Conservation (phyloP, 2,113 vertebrate species). For the Tenebrosternarchus preto region DNA sequence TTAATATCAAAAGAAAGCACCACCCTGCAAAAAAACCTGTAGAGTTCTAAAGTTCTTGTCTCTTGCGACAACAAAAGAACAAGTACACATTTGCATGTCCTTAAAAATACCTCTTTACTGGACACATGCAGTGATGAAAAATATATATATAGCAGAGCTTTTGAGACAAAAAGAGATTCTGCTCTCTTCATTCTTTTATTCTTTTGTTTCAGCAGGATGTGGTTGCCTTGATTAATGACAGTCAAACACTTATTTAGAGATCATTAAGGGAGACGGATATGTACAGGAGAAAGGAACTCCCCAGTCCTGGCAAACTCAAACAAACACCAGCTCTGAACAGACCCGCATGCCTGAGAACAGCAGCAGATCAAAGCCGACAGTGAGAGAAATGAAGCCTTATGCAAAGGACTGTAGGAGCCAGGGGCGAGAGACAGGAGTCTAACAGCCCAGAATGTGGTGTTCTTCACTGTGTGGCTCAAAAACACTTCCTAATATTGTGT, state of each 20-base stretch:
- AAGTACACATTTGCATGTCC: not conserved
- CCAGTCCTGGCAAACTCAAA: conserved; percentile 61
- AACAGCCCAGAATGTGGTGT: not conserved
- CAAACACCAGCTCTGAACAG: conserved; percentile 52
- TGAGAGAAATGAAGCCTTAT: conserved; percentile 20
- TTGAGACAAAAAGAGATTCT: not conserved
- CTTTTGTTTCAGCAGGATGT: conserved; percentile 44
- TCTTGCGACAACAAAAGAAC: not conserved
- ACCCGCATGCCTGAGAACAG: not conserved
- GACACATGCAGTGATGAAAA: too few species aligned
- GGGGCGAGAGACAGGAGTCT: not conserved
- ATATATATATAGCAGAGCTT: too few species aligned
- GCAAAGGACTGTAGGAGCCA: not conserved
- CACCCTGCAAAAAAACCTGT: not conserved
- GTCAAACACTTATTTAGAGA: conserved; percentile 62
- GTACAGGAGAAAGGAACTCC: too few species aligned
- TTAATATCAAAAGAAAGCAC: not conserved
- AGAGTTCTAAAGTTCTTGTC: too few species aligned
- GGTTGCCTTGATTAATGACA: conserved; percentile 65
- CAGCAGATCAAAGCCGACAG: not conserved
- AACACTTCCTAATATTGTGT: conserved; percentile 29
- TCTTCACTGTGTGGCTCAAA: conserved; percentile 28
- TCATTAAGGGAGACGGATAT: conserved; percentile 37
- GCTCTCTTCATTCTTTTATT: not conserved
- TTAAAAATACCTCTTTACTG: not conserved